Conservation (phyloP, 2,113 vertebrate genomes). For the Herpetotheres cachinnans region DNA sequence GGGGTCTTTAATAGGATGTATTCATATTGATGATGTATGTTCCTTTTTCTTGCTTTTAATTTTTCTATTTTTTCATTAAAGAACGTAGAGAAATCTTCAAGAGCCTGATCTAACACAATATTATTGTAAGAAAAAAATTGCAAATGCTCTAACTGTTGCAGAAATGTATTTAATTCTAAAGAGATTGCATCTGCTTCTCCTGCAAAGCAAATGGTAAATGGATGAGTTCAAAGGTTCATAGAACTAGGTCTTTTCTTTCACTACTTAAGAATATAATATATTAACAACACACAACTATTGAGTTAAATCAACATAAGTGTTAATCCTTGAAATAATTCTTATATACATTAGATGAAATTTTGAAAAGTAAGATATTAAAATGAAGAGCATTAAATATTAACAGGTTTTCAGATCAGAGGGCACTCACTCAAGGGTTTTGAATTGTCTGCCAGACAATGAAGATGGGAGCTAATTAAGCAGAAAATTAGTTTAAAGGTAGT, state of each 20-base stretch:
- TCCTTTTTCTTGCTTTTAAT: not conserved
- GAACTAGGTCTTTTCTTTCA: not conserved
- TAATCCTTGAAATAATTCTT: conserved; percentile 7
- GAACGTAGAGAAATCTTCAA: not conserved
- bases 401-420: conserved; percentile 25
- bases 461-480: conserved; percentile 28
- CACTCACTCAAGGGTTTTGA: conserved; percentile 12
- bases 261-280: not conserved
- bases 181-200: not conserved
- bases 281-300: not conserved
- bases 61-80: not conserved
- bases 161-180: not conserved
- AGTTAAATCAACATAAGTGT: not conserved
- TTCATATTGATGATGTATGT: not conserved
- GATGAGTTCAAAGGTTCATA: not conserved
- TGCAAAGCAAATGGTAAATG: not conserved
- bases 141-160: not conserved
- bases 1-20: not conserved
- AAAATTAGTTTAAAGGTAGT: conserved; percentile 33
- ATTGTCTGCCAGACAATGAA: conserved; percentile 10
- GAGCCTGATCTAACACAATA: not conserved
- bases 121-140: not conserved
- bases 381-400: conserved; percentile 32
- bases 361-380: conserved; percentile 21
- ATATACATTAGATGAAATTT: not conserved